Conservation (phyloP, 2,797 vertebrate species). For the Myotis planiceps region DNA sequence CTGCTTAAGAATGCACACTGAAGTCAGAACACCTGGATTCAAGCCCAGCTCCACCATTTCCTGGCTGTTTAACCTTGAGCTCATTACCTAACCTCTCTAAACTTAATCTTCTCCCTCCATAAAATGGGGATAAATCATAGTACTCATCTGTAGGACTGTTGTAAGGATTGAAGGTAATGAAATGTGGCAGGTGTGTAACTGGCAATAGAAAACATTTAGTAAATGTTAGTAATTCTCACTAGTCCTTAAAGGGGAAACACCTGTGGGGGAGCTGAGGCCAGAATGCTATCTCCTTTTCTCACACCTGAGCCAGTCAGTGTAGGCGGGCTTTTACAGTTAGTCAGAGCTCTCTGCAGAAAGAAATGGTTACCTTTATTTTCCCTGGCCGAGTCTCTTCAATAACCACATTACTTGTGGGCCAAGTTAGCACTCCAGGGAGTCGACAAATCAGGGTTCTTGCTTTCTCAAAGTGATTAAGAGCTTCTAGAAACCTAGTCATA, state of each 20-base stretch:
- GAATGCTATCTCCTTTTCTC: not conserved
- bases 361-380: conserved; percentile 83
- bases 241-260: not conserved
- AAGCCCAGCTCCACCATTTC: not conserved
- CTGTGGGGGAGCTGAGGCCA: fast-evolving
- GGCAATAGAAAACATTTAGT: not conserved
- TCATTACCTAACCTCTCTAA: not conserved
- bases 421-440: conserved; percentile 93
- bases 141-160: not conserved
- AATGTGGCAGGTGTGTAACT: not conserved
- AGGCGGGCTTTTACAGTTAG: not conserved
- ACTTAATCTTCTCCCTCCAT: not conserved
- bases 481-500: conserved; percentile 90
- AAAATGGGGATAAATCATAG: not conserved
- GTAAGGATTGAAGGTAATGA: not conserved
- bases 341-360: not conserved
- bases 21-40: not conserved
- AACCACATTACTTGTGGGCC: conserved; percentile 92
- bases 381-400: conserved; percentile 91
- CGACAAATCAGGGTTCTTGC: conserved; percentile 91
- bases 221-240: not conserved
- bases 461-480: conserved; percentile 91
- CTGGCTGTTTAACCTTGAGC: not conserved
- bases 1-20: not conserved
- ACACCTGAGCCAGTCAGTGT: not conserved